These are phyloP conservation scores for Collichthys lucidus DNA, from an alignment of 2,113 vertebrate species.

Conservation along the genomic window DNA sequence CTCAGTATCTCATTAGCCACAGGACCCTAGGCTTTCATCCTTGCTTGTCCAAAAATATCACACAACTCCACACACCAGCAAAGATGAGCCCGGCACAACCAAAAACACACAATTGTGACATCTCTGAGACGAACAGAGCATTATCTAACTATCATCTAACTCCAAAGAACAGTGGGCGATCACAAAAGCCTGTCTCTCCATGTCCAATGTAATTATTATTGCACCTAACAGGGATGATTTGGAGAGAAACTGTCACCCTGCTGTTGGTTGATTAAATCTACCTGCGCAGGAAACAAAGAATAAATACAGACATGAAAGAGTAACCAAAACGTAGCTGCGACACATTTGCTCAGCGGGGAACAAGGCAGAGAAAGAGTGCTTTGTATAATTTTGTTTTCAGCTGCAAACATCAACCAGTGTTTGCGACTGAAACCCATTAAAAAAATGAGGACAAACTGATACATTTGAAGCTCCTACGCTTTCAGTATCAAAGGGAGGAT, in stretches of 20 bases:
- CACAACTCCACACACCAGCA: constrained; percentile 71
- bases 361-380: constrained; percentile 2
- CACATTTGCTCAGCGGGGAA: constrained; percentile 38
- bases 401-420: constrained; percentile 60
- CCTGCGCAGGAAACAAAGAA: constrained; percentile 58
- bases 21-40: constrained; percentile 92
- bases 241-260: constrained; percentile 49
- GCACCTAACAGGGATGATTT: constrained; percentile 45
- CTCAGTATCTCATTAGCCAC: constrained; percentile 96
- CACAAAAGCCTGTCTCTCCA: constrained; percentile 43
- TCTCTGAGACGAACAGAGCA: constrained; percentile 62
- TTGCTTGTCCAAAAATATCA: constrained; percentile 92
- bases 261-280: constrained; percentile 61
- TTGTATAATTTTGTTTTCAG: constrained; percentile 49
- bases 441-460: constrained; percentile 68
- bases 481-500: constrained; percentile 75
- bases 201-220: constrained; percentile 59
- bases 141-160: constrained; percentile 60
- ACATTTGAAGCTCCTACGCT: constrained; percentile 70
- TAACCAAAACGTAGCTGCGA: constrained; percentile 9
- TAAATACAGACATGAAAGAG: constrained; percentile 43
- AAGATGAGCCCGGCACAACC: constrained; percentile 58
- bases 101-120: constrained; percentile 62
- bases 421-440: constrained; percentile 44
- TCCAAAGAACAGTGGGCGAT: constrained; percentile 56